These are phyloP conservation scores for Andrena dorsata DNA, from an alignment of 2,888 invertebrate genomes.

Conservation along the genomic window DNA sequence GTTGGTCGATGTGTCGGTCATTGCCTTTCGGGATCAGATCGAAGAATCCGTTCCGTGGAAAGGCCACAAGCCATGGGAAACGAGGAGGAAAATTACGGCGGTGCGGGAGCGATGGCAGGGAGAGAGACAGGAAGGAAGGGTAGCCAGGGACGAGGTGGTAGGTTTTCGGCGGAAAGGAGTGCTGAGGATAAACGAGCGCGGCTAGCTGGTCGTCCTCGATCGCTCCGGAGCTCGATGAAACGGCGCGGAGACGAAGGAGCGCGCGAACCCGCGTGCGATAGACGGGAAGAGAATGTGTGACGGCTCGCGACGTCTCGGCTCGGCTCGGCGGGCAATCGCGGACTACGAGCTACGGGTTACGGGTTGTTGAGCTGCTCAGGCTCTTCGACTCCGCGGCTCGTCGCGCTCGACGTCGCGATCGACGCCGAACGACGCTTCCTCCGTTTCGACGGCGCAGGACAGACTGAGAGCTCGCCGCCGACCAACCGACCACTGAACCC, in stretches of 20 bases:
- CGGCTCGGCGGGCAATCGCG: constrained; percentile 72
- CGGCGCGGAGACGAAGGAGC: neutral
- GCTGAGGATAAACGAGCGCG: neutral
- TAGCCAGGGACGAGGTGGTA: neutral
- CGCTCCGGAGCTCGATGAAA: neutral
- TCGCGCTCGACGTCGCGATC: constrained; percentile 71
- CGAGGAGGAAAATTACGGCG: too few species aligned
- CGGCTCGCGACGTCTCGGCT: constrained; percentile 27
- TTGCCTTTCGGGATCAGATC: neutral
- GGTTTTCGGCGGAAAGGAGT: neutral
- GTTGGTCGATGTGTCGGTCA: neutral
- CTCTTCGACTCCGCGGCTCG: constrained; percentile 68
- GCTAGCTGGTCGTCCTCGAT: neutral
- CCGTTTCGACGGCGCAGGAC: constrained; percentile 72
- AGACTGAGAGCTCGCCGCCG: constrained; percentile 61
- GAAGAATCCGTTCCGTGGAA: neutral
- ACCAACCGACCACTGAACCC: constrained; percentile 32
- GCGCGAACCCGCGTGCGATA: constrained; percentile 32
- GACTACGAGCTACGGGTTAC: constrained; percentile 60
- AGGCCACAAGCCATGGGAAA: too few species aligned
- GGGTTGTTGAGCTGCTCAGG: constrained; percentile 17
- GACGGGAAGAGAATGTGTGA: constrained; percentile 9
- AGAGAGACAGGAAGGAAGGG: neutral
- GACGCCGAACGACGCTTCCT: constrained; percentile 74
- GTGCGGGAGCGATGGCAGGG: neutral